A percentile compares a stretch with the other conserved stretches of the same genome.
These are phyloP conservation scores for Platalea minor DNA, from an alignment of 2,797 vertebrate genomes.

Conservation along the genomic window DNA sequence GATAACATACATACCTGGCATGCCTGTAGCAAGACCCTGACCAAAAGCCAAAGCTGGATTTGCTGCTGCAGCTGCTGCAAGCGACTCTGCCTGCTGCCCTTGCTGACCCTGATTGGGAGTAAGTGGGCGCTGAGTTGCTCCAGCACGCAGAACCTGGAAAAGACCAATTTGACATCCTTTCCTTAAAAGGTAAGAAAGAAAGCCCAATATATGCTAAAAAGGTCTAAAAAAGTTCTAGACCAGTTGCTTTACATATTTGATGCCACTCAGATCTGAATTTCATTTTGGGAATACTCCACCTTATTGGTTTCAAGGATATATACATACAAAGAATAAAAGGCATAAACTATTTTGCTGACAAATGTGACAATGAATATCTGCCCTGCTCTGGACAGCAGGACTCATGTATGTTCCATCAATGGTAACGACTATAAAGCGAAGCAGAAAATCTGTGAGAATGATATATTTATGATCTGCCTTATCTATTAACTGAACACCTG, in stretches of 20 bases:
- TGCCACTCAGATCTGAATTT: background rate
- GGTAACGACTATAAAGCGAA: background rate
- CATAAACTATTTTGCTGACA: background rate
- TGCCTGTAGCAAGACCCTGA: constrained; percentile 86
- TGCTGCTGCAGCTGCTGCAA: constrained; percentile 87
- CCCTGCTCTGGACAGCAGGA: background rate
- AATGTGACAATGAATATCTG: background rate
- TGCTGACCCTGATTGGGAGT: constrained; percentile 94
- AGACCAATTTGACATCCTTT: background rate
- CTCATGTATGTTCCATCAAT: background rate
- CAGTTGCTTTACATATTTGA: background rate
- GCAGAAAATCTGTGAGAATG: background rate
- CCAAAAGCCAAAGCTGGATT: constrained; percentile 93
- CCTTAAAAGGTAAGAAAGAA: background rate
- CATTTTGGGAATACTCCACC: background rate
- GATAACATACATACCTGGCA: constrained; percentile 82
- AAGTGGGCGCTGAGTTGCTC: constrained; percentile 90
- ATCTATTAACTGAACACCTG: background rate
- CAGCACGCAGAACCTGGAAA: constrained; percentile 90
- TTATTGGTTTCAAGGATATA: background rate
- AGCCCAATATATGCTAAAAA: background rate
- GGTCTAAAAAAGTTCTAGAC: background rate
- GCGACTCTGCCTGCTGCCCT: constrained; percentile 91
- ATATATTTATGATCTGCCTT: background rate
- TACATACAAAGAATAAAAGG: background rate